phyloP scores from a whole-genome alignment of 2,113 vertebrate species.

The Thinocorus orbignyianus region DNA sequence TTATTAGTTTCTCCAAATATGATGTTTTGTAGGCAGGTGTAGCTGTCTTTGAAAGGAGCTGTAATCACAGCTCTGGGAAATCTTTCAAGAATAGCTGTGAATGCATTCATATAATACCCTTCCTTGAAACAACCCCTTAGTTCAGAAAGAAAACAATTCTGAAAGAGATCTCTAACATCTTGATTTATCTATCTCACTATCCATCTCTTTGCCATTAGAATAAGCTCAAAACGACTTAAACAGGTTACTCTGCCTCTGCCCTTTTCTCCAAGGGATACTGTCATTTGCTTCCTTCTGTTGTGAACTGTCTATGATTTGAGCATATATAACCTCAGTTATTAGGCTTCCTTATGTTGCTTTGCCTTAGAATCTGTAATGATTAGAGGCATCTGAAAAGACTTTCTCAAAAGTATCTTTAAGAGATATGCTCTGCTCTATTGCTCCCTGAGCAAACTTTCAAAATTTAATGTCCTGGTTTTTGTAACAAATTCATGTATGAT shows the following conservation, averaged over 20 bases:
- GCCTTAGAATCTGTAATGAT: not conserved
- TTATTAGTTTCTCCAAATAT: not conserved
- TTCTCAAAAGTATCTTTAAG: not conserved
- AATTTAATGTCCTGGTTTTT: not conserved
- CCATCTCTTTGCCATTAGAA: not conserved
- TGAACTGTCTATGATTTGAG: not conserved
- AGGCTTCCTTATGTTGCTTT: not conserved
- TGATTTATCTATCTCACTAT: rapidly evolving
- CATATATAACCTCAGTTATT: not conserved
- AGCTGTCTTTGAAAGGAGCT: not conserved
- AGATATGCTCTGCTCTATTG: not conserved
- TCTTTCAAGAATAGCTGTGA: not conserved
- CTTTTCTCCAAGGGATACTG: not conserved
- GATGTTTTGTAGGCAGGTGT: not conserved
- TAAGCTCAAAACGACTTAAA: not conserved
- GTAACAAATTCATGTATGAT: not conserved
- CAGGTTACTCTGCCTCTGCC: not conserved
- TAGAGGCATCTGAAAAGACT: not conserved
- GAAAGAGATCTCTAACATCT: not conserved
- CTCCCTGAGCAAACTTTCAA: not conserved
- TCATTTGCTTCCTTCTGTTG: not conserved
- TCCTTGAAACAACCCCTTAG: not conserved
- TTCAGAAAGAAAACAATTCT: too few species aligned
- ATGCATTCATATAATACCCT: not conserved
- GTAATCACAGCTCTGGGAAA: not conserved